Percentiles rank a stretch among this genome's conserved stretches.
Conservation (phyloP, 2,113 vertebrate genomes). For the Trichomycterus rosablanca region DNA sequence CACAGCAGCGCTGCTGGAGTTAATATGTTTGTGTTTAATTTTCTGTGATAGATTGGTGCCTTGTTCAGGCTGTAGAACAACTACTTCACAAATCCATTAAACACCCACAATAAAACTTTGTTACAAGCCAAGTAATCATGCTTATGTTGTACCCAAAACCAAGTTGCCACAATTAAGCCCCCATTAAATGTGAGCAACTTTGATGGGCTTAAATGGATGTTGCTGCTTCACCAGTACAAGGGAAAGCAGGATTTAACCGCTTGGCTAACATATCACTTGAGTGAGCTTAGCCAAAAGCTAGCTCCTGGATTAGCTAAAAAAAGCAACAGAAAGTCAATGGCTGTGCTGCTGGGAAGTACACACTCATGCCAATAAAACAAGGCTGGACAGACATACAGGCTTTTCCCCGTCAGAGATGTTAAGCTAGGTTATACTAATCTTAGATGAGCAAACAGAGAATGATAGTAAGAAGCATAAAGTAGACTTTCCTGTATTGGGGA, state of each 20-base stretch:
- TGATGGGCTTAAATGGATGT: not conserved
- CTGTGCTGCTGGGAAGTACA: constrained; percentile 16
- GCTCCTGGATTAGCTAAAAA: constrained; percentile 16
- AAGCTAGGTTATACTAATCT: constrained; percentile 10
- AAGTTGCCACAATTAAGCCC: not conserved
- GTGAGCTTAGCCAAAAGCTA: constrained; percentile 8
- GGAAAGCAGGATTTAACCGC: not conserved
- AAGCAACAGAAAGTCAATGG: constrained; percentile 7
- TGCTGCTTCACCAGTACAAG: not conserved
- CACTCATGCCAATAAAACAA: constrained; percentile 8
- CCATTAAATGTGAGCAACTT: not conserved
- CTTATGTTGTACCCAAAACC: not conserved
- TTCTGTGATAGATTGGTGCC: too few species aligned
- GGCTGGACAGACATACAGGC: constrained; percentile 11
- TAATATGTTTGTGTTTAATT: too few species aligned
- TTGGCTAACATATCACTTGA: not conserved
- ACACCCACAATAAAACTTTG: not conserved
- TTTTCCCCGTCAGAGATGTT: constrained; percentile 24
- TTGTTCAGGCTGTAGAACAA: too few species aligned
- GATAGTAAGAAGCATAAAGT: constrained; percentile 4
- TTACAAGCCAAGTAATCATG: not conserved
- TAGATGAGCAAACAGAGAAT: constrained; percentile 8
- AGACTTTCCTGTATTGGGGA: too few species aligned
- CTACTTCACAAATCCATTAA: too few species aligned
- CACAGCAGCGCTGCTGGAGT: too few species aligned